Percentiles rank a stretch among this genome's conserved stretches.
Evolutionary conservation across 2,888 invertebrate species (phyloP).

Genomic region (Andrena minutula): DNA sequence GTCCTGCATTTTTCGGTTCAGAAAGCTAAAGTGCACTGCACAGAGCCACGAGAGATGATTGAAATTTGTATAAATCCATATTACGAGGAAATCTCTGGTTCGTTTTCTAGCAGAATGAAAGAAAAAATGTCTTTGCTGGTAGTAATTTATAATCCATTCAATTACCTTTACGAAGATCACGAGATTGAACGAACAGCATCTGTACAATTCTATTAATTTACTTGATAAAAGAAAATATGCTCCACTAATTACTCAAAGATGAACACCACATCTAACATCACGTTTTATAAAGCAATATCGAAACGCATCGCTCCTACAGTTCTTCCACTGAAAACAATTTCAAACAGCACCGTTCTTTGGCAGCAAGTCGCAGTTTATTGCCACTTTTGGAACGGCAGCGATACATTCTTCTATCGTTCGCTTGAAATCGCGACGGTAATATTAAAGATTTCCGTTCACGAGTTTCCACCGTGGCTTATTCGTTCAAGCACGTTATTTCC

Average conservation of each 20-base stretch:
- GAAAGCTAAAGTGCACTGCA: background rate
- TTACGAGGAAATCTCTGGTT: background rate
- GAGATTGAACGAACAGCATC: too few relatives aligned
- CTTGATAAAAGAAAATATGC: too few relatives aligned
- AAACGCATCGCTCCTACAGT: background rate
- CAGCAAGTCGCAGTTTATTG: constrained; percentile 5
- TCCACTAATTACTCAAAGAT: background rate
- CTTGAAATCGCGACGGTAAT: constrained; percentile 51
- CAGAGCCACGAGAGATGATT: background rate
- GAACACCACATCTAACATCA: background rate
- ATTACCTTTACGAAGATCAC: too few relatives aligned
- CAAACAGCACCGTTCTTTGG: constrained; percentile 11
- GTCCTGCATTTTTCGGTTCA: background rate
- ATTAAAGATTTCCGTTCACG: constrained; percentile 63
- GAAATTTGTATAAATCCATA: constrained; percentile 1
- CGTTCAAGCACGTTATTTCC: constrained; percentile 50
- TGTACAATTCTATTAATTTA: too few relatives aligned
- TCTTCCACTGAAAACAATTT: constrained; percentile 7
- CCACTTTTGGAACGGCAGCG: constrained; percentile 17
- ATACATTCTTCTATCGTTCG: constrained; percentile 51
- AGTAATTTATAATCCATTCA: background rate
- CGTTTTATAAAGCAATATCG: background rate
- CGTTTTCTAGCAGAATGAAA: background rate
- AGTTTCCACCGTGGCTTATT: constrained; percentile 47
- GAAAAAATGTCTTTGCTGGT: background rate